Evolutionary conservation across 92 coral and sea anemone species (phyloP).

Genomic region (Galaxea fascicularis): DNA sequence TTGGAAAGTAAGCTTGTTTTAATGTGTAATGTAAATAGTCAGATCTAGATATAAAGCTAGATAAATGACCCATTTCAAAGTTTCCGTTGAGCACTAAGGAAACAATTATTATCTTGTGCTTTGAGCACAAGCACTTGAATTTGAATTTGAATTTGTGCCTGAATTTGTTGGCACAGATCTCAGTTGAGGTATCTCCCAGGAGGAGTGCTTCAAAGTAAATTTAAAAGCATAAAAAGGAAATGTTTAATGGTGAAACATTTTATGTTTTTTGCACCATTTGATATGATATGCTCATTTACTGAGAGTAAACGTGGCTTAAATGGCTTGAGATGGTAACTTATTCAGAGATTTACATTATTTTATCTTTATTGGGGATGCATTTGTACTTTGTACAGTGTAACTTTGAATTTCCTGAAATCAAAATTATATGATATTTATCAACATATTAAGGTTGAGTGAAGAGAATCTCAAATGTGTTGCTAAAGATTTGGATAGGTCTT

Average conservation of each 20-base stretch:
- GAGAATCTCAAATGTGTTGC: background rate
- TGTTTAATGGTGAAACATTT: background rate
- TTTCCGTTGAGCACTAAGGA: background rate
- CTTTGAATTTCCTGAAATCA: background rate
- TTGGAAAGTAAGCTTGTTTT: background rate
- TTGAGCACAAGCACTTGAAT: background rate
- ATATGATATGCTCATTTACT: background rate
- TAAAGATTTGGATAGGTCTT: background rate
- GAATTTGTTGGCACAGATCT: background rate
- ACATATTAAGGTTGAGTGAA: background rate
- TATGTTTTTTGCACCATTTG: constrained; percentile 1
- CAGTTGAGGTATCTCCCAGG: background rate
- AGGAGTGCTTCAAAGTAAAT: background rate
- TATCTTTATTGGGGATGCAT: background rate
- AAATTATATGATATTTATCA: background rate
- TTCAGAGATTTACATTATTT: background rate
- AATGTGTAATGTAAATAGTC: background rate
- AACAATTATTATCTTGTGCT: background rate
- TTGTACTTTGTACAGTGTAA: constrained; percentile 17
- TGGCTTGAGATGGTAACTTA: background rate
- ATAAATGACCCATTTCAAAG: background rate
- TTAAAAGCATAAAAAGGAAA: background rate
- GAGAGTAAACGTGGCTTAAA: background rate
- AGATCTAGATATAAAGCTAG: too few relatives aligned
- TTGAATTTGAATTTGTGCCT: background rate